Conservation (phyloP, 1,140 invertebrate species). For the Hypsibius dujardini region DNA sequence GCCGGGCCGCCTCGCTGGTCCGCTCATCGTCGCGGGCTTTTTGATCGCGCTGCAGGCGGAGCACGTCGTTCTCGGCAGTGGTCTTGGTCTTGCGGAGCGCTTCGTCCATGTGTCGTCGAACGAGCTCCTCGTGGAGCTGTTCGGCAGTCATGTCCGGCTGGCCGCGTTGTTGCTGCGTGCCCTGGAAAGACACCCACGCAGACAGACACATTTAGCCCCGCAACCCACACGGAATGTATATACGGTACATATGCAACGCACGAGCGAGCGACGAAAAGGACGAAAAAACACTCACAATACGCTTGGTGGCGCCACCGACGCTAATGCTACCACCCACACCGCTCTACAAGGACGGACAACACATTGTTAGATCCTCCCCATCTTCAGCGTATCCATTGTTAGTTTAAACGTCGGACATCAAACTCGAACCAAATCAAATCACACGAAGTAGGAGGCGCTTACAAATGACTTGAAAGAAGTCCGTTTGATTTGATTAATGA, state of each 20-base stretch:
- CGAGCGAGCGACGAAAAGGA: too few relatives aligned
- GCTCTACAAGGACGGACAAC: background rate
- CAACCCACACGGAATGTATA: background rate
- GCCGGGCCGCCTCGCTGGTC: background rate
- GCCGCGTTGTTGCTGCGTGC: too few relatives aligned
- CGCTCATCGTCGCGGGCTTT: background rate
- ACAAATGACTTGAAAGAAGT: too few relatives aligned
- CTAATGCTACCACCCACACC: background rate
- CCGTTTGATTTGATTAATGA: too few relatives aligned
- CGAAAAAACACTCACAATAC: background rate
- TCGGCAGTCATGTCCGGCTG: background rate
- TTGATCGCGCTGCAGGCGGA: constrained; percentile 3
- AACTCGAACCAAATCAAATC: too few relatives aligned
- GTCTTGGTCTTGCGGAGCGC: background rate
- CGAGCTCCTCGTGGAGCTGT: constrained; percentile 1
- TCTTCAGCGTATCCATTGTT: background rate
- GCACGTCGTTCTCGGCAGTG: background rate
- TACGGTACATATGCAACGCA: background rate
- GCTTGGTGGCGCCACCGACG: background rate
- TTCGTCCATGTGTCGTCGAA: background rate
- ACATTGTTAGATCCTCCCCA: background rate
- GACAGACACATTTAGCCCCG: too few relatives aligned
- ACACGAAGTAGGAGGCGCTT: too few relatives aligned
- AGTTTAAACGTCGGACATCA: too few relatives aligned
- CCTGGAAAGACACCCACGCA: too few relatives aligned